Base-by-base conservation (phyloP, 2,113 vertebrate species). In the Triplophysa siluroides region DNA sequence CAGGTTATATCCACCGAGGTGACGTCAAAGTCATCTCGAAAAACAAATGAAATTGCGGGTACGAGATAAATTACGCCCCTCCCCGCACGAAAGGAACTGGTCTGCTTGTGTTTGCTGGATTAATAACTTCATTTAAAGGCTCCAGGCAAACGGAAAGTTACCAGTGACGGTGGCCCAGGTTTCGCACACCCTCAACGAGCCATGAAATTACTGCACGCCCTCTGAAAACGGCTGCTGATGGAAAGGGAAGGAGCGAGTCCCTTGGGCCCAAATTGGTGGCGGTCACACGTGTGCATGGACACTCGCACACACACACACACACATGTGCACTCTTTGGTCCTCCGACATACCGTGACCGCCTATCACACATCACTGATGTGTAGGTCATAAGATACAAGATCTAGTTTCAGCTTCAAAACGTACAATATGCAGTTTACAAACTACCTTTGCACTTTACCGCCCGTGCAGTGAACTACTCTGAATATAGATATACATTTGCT, bases 111-210 rank as follows among this genome's bases (percentile, higher is more conserved):
- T 79, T 79, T 79, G 78, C 74, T 43, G 84, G 75, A 85, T 83
- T 83, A 85, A 85, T 81, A 85, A 81, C 69, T 85, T 83, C n/a
- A 85, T 85, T 85, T 83, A 82, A 85, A 70, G 70, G 78, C 81
- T 83, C 18, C 65, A 24, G 84, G 81, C 75, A 4, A 81, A 65
- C 43, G 38, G 52, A 76, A 80, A 80, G 81, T 71, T 72, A 83
- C 70, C 69, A 68, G 84, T 72, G 78, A 62, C 56, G 18, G 78
- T 69, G 62, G 76, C 68, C n/a, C 24, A 75, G 65, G 78, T 78
- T 70, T 83, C 54, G 64, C 75, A 52, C 78, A 75, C 78, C 76
- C 69, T 81, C 81, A 85, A 83, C 84, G 69, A 85, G 81, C 78
- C 84, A 81, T 85, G 84, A 85, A 85, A 85, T 85, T 83, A 83